phyloP scores from a whole-genome alignment of 2,888 invertebrate species.

The Scaptomyza parva region DNA sequence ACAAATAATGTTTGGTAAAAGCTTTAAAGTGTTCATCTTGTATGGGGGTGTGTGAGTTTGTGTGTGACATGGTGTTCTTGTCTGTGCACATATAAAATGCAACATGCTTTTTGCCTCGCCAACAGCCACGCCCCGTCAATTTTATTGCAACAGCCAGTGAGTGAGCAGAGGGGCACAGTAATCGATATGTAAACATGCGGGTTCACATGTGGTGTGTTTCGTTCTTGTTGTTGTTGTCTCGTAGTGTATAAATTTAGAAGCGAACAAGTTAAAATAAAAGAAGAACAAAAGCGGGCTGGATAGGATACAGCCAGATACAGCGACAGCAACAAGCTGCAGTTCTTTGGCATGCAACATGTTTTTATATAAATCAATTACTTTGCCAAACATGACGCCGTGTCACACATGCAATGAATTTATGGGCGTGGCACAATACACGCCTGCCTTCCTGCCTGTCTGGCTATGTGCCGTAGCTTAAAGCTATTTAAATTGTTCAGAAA shows the following conservation, averaged over 20 bases:
- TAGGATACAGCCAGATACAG: slow-evolving; percentile 24
- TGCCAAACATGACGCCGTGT: slow-evolving; percentile 65
- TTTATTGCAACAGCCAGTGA: slow-evolving; percentile 60
- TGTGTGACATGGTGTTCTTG: slow-evolving; percentile 14
- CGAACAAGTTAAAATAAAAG: slow-evolving; percentile 48
- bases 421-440: slow-evolving; percentile 23
- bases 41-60: slow-evolving; percentile 1
- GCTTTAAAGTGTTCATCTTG: slow-evolving; percentile 30
- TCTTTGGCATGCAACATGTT: slow-evolving; percentile 74
- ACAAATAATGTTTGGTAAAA: slow-evolving; percentile 2
- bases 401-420: slow-evolving; percentile 52
- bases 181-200: slow-evolving; percentile 78
- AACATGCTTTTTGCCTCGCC: slow-evolving; percentile 61
- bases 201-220: slow-evolving; percentile 31
- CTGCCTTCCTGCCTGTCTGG: too few relatives aligned
- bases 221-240: slow-evolving; percentile 4
- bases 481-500: slow-evolving; percentile 34
- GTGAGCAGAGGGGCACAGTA: slow-evolving; percentile 50
- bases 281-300: neutral
- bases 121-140: slow-evolving; percentile 40
- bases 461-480: slow-evolving; percentile 1
- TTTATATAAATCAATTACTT: slow-evolving; percentile 80
- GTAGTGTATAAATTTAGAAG: slow-evolving; percentile 72
- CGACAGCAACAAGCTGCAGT: slow-evolving; percentile 65
- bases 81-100: slow-evolving; percentile 51